These are phyloP conservation scores for Clavelina lepadiformis DNA, from an alignment of 23 tunicate genomes.

Conservation along the genomic window DNA sequence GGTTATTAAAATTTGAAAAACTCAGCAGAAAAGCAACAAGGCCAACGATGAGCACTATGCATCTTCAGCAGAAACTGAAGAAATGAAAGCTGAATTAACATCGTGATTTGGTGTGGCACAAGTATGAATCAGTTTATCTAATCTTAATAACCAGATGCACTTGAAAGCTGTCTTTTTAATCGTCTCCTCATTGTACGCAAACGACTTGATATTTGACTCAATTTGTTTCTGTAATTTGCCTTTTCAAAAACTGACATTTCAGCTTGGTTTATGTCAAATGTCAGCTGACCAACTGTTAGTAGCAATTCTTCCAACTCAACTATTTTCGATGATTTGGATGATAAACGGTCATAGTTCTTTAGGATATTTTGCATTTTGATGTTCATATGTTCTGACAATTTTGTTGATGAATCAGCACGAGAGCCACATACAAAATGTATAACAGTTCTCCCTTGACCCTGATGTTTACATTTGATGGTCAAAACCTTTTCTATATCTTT, in stretches of 20 bases:
- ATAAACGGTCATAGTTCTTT: neutral
- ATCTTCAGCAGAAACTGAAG: too few species aligned
- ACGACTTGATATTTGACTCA: too few species aligned
- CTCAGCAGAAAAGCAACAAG: too few species aligned
- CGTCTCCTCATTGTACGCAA: too few species aligned
- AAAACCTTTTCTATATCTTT: neutral
- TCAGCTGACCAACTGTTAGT: neutral
- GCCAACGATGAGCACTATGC: too few species aligned
- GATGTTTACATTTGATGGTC: neutral
- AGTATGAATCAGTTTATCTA: too few species aligned
- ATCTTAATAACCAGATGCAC: too few species aligned
- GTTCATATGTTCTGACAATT: neutral
- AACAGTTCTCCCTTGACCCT: slow-evolving; percentile 8
- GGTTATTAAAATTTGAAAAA: too few species aligned
- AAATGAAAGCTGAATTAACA: too few species aligned
- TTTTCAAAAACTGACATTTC: slow-evolving; percentile 8
- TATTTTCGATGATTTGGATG: neutral
- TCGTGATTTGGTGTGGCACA: too few species aligned
- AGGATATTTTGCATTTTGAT: neutral
- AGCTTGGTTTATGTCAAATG: neutral
- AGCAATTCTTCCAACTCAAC: neutral
- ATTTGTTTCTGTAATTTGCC: neutral
- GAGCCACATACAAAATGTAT: slow-evolving; percentile 10
- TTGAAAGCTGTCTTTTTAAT: too few species aligned
- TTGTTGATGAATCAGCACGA: neutral